Base-by-base conservation (phyloP, 2,113 vertebrate genomes). In the Chaetura pelagica region DNA sequence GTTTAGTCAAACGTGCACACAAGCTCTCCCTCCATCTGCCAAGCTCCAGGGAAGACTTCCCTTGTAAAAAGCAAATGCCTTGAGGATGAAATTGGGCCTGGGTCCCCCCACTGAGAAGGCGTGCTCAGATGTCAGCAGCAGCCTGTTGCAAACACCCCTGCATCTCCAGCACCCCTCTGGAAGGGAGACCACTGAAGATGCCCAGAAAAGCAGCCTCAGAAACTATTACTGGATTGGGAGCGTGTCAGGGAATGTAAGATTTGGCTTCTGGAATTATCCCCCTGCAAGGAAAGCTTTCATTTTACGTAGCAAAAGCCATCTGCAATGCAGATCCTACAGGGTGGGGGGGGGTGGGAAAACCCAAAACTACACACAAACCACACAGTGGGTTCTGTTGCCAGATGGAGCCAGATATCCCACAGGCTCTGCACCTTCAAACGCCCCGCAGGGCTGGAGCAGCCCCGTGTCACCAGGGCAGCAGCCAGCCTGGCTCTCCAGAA, bases 281-380 rank as follows among this genome's bases (percentile, higher is more conserved):
- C 2, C 6, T 73, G 89, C 93, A 76, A 61, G 55, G 61, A 34
- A 93, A 93, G 83, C 64, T 89, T 77, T 84, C 52, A 18, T 87
- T 77, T 40, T 32, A 44, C 17, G 2, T 51, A 93, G 89, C 75
- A 61, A 74, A 89, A 84, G 48, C 73, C 73, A 95, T 93, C 94
- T 95, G 95, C 97, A 97, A 88, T 97, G 96, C 95, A 96, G 93
- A 97, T 87, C 84, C 81, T 48, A 57, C 63, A 42, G 76, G 46
- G 44, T 12, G 20, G 14, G 8, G 10, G n/a, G 18, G 40, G 40
- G 40, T 42, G 40, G 15, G 27, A 27, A 16, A 34, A 46, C 11
- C 61, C 26, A 15, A 48, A 12, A 20, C 34, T 40, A 32, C 51
- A 40, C 44, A 40, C 19, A 35, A 13, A 32, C 30, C 44, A 32